Evolutionary conservation across 53 echinoderm and acorn worm species (phyloP), one percentile per base, ranked within the genome.

Genomic region (Echinarachnius parma): DNA sequence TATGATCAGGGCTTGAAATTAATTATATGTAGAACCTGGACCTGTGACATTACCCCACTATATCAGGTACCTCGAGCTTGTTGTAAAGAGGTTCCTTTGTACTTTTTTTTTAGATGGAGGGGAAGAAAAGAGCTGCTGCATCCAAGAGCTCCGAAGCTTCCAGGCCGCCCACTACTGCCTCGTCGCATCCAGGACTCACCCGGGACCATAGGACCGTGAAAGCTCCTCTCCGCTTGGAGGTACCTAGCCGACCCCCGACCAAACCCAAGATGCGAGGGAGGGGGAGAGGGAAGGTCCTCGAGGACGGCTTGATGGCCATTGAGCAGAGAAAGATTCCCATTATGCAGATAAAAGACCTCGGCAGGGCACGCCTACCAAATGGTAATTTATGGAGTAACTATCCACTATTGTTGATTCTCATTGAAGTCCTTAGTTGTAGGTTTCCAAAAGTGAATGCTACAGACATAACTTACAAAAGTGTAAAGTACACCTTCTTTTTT

Each of bases 241-340:
- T 7, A 39, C 39, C 7, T 39, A 13, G 39, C 39, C 13, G 7
- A 13, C 7, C 39, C 13, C 39, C 39, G 50, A 19, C 13, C 50
- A 49, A n/a, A 18, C 11, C 11, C 3, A 57, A 24, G 25, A 9
- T 34, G 13, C 52, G 35, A 9, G 70, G 70, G 21, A 31, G 70
- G 23, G 70, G 70, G 13, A 69, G 70, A 53, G 70, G 70, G 22
- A 30, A 53, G 34, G 53, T 33, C 21, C 4, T 69, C 1, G 53
- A 69, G 24, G 35, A 53, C 1, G 48, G 31, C 20, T 53, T 57
- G 24, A 4, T 7, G 16, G 2, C 25, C 28, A 5, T 26, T 34
- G 10, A 11, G 54, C 33, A 69, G 25, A 7, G 31, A 20, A 69
- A 69, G 24, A 52, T 53, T 2, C 25, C 30, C 34, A 53, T 69